Conservation (phyloP, 1,140 invertebrate species). For the Condylostylus longicornis region DNA sequence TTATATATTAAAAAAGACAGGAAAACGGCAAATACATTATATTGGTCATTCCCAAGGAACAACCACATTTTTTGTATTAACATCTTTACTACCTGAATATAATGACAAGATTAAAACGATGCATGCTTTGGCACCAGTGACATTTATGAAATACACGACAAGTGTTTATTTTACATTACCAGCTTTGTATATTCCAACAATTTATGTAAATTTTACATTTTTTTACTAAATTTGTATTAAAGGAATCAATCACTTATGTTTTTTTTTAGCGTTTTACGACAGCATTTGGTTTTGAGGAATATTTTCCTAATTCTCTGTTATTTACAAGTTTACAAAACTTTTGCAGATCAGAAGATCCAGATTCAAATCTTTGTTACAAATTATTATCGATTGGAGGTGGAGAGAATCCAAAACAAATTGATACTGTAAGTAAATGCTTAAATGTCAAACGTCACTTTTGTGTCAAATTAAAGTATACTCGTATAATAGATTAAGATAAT, state of each 20-base stretch:
- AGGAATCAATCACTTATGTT: no score
- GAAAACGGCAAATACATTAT: conserved; percentile 39
- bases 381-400: conserved; percentile 9
- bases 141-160: conserved; percentile 35
- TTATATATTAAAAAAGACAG: conserved; percentile 43
- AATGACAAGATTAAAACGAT: conserved; percentile 38
- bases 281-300: conserved; percentile 18
- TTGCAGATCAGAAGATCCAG: no score
- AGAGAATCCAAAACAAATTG: conserved; percentile 18
- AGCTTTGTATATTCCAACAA: conserved; percentile 12
- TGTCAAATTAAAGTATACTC: background rate
- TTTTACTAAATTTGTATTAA: background rate
- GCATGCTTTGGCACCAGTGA: conserved; percentile 43
- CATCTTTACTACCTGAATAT: conserved; percentile 38
- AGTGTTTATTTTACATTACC: conserved; percentile 23
- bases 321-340: conserved; percentile 15
- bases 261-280: no score
- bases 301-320: conserved; percentile 19
- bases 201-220: conserved; percentile 7
- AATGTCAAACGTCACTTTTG: conserved; percentile 15
- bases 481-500: background rate
- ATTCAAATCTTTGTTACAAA: no score
- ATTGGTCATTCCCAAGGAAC: conserved; percentile 48
- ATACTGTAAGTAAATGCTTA: conserved; percentile 17
- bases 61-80: conserved; percentile 39